These are phyloP conservation scores for Oryzias javanicus DNA, from an alignment of 2,113 vertebrate genomes.

Conservation along the genomic window DNA sequence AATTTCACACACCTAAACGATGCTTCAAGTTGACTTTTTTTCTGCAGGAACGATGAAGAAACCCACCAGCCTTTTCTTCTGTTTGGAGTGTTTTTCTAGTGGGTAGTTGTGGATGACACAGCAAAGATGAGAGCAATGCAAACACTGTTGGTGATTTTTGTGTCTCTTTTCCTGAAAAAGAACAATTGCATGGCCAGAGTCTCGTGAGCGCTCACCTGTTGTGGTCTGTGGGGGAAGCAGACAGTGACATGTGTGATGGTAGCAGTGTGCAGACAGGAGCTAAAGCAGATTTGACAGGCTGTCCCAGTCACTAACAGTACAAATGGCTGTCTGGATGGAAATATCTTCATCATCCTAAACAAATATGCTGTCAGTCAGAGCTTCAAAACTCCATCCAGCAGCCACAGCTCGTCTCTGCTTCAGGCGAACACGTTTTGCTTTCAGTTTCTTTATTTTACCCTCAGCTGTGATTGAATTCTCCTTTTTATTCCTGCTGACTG, in stretches of 20 bases:
- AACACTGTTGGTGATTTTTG: constrained; percentile 25
- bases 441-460: not conserved
- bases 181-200: constrained; percentile 18
- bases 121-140: constrained; percentile 28
- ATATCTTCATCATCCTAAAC: constrained; percentile 72
- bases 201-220: constrained; percentile 44
- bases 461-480: not conserved
- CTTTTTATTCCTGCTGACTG: not conserved
- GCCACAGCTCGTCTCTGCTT: constrained; percentile 23
- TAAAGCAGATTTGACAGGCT: constrained; percentile 74
- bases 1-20: constrained; percentile 33
- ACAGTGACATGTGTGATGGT: constrained; percentile 25
- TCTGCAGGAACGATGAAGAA: constrained; percentile 19
- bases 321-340: constrained; percentile 69
- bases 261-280: constrained; percentile 49
- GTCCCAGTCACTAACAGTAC: constrained; percentile 59
- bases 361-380: constrained; percentile 60
- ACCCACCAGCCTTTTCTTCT: not conserved
- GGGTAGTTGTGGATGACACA: constrained; percentile 9
- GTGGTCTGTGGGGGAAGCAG: constrained; percentile 33
- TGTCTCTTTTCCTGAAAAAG: constrained; percentile 27
- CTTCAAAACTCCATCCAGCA: constrained; percentile 36
- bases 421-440: not conserved
- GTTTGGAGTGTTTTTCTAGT: constrained; percentile 15
- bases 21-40: constrained; percentile 22